Conservation (phyloP, 92 coral and sea anemone species). For the Epizoanthus ramosus region DNA sequence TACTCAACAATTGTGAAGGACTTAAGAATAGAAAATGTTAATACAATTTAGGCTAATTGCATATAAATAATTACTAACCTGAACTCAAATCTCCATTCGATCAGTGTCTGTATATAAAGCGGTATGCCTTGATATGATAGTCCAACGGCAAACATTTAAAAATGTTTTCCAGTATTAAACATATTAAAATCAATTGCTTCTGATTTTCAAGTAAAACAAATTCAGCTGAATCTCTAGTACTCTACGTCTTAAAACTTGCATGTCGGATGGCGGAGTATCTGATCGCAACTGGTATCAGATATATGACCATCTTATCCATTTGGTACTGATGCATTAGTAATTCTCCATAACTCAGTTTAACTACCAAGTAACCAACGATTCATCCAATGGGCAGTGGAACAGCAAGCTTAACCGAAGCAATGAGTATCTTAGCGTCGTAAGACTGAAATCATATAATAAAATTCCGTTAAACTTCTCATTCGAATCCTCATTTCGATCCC, state of each 20-base stretch:
- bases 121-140: constrained; percentile 15
- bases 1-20: constrained; percentile 17
- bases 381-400: no score
- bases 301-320: constrained; percentile 11
- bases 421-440: no score
- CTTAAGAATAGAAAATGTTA: background rate
- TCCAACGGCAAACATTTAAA: constrained; percentile 8
- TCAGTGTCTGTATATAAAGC: background rate
- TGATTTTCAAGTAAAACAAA: constrained; percentile 7
- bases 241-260: constrained; percentile 4
- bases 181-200: constrained; percentile 5
- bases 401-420: constrained; percentile 8
- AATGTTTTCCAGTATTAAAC: constrained; percentile 12
- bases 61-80: constrained; percentile 12
- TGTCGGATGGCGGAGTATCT: background rate
- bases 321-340: constrained; percentile 3
- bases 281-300: constrained; percentile 9
- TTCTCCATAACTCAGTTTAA: constrained; percentile 3
- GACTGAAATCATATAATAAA: no score
- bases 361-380: no score
- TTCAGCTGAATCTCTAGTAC: no score
- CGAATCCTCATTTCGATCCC: no score
- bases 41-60: no score
- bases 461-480: no score
- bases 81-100: constrained; percentile 10